Evolutionary conservation across 2,888 invertebrate genomes (phyloP), one percentile per base, ranked within the genome.

Genomic region (Harpagoxenus sublaevis): DNA sequence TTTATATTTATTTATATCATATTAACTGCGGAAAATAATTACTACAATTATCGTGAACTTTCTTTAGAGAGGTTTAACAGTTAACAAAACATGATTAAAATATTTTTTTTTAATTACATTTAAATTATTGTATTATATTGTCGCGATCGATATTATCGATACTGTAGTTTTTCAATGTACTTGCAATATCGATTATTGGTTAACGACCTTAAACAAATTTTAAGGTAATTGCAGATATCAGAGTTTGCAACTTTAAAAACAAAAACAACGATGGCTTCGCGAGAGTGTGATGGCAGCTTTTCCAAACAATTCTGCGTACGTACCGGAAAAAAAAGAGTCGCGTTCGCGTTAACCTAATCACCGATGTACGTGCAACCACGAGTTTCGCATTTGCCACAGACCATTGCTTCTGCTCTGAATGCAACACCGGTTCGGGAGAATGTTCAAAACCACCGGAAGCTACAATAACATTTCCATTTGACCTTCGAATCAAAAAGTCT

Each of bases 321-420:
- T 79, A 73, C 15, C 23, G 57, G 31, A 57, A 60, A 77, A 74
- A 83, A 63, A 68, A 68, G 28, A 66, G 74, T 87, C 73, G 83
- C 65, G 55, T 79, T 84, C 63, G 84, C 77, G 90, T 89, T 88
- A 89, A 90, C 86, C 87, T 87, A 89, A 90, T 89, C 90, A 90
- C 73, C 55, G 79, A 73, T 62, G 82, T 84, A 89, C 89, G 89
- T 88, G 88, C 88, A 85, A 75, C 83, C 84, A 79, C 75, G 83
- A 73, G 83, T 57, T 84, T 84, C 84, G 83, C 84, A 89, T 90
- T 89, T 89, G 88, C 84, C 84, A 83, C 85, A 70, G 85, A 79
- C 87, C 88, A 90, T 90, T 90, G 89, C 84, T 68, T 86, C 57
- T 39, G 63, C 35, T 86, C 84, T 88, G 84, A 90, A 87, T 90